Percentiles rank a stretch among this genome's conserved stretches.
These are phyloP conservation scores for Pheosia tremula DNA, from an alignment of 2,888 invertebrate genomes.

Conservation along the genomic window DNA sequence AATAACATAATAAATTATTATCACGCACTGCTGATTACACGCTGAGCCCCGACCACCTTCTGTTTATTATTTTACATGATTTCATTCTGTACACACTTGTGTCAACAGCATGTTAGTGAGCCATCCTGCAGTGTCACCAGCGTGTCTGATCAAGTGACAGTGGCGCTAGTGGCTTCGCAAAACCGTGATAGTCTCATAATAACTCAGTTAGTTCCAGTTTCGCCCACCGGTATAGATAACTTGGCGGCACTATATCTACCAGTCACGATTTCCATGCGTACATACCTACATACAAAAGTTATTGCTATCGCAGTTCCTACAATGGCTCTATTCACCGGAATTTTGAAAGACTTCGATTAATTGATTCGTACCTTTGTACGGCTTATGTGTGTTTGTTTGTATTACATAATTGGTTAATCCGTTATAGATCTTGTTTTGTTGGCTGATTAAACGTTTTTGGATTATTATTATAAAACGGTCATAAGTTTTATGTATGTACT, in stretches of 20 bases:
- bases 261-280: conserved; percentile 13
- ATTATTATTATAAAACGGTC: conserved; percentile 1
- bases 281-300: conserved; percentile 26
- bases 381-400: conserved; percentile 38
- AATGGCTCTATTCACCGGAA: conserved; percentile 35
- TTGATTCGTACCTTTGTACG: conserved; percentile 42
- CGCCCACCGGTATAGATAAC: background rate
- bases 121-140: conserved; percentile 21
- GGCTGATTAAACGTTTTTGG: conserved; percentile 4
- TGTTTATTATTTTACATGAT: conserved; percentile 34
- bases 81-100: conserved; percentile 37
- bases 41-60: conserved; percentile 4
- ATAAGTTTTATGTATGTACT: too few species aligned
- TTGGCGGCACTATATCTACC: background rate
- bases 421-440: conserved; percentile 39
- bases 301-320: conserved; percentile 39
- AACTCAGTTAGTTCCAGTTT: background rate
- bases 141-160: background rate
- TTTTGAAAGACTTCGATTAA: conserved; percentile 46
- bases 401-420: conserved; percentile 47
- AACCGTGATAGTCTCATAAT: conserved; percentile 8
- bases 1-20: background rate
- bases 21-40: background rate
- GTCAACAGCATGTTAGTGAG: conserved; percentile 31
- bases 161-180: conserved; percentile 1